Evolutionary conservation across 2,113 vertebrate species (phyloP).

Genomic region (Neolamprologus caudopunctatus): DNA sequence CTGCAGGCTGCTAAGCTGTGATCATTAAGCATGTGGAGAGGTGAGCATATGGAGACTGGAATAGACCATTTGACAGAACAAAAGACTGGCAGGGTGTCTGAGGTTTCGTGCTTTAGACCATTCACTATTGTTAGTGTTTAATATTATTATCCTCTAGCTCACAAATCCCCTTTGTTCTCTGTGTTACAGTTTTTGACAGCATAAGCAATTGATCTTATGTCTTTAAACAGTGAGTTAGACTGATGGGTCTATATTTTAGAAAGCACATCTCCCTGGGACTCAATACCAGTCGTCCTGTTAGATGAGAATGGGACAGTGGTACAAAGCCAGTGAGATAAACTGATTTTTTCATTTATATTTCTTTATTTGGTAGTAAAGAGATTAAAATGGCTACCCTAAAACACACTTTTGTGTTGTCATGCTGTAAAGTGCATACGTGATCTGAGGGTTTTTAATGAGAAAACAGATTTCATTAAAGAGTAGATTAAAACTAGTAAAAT

Average conservation of each 20-base stretch:
- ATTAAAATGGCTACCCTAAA: neutral
- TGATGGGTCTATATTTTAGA: neutral
- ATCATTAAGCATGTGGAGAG: constrained; percentile 56
- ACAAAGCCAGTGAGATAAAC: neutral
- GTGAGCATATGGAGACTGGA: constrained; percentile 66
- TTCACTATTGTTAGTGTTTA: constrained; percentile 45
- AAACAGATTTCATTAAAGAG: neutral
- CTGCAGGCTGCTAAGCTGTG: constrained; percentile 41
- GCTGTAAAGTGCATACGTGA: neutral
- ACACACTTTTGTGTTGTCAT: neutral
- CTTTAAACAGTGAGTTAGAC: neutral
- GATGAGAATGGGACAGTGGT: neutral
- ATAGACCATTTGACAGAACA: constrained; percentile 50
- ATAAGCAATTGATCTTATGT: constrained; percentile 6
- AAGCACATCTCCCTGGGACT: neutral
- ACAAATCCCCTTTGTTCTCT: constrained; percentile 21
- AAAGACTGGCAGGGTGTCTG: constrained; percentile 42
- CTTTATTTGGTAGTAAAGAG: neutral
- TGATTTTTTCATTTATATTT: neutral
- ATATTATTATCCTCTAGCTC: constrained; percentile 31
- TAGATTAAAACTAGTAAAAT: neutral
- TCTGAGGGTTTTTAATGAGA: neutral
- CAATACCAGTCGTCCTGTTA: neutral
- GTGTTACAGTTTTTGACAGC: neutral
- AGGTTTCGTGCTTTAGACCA: constrained; percentile 6